A percentile compares a stretch with the other conserved stretches of the same genome.
Evolutionary conservation across 1,140 invertebrate genomes (phyloP).

Genomic region (Drosophila sechellia): DNA sequence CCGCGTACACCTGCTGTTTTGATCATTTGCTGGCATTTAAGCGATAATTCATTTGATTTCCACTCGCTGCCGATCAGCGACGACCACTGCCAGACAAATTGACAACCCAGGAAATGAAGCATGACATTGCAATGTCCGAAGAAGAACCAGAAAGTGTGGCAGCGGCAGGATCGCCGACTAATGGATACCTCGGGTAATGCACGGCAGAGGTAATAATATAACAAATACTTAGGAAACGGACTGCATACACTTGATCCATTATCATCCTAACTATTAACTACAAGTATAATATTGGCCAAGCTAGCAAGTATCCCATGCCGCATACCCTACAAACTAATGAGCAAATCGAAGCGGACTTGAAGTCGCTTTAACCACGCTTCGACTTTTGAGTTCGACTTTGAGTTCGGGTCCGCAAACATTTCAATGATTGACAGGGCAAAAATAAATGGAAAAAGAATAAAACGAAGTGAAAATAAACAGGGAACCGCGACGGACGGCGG

Average conservation of each 20-base stretch:
- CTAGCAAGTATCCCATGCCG: background rate
- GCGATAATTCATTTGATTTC: conserved; percentile 49
- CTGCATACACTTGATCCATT: too few relatives aligned
- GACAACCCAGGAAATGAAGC: conserved; percentile 81
- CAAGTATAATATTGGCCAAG: background rate
- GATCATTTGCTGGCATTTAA: conserved; percentile 54
- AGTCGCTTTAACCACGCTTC: conserved; percentile 61
- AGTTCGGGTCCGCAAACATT: conserved; percentile 56
- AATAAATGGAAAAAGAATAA: background rate
- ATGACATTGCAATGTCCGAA: conserved; percentile 78
- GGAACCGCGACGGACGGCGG: conserved; percentile 10
- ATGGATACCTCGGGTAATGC: background rate
- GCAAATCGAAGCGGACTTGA: conserved; percentile 41
- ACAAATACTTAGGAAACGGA: too few relatives aligned
- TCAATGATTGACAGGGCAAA: conserved; percentile 52
- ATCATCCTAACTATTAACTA: too few relatives aligned
- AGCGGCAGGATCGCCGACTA: background rate
- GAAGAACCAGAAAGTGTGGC: conserved; percentile 25
- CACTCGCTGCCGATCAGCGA: conserved; percentile 32
- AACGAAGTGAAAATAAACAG: conserved; percentile 29
- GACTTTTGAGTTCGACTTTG: conserved; percentile 59
- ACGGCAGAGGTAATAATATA: too few relatives aligned
- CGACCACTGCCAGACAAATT: conserved; percentile 62
- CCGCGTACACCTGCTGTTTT: conserved; percentile 39
- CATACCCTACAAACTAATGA: conserved; percentile 3